phyloP scores from a whole-genome alignment of 2,888 invertebrate species.

The Aquatica leii region DNA sequence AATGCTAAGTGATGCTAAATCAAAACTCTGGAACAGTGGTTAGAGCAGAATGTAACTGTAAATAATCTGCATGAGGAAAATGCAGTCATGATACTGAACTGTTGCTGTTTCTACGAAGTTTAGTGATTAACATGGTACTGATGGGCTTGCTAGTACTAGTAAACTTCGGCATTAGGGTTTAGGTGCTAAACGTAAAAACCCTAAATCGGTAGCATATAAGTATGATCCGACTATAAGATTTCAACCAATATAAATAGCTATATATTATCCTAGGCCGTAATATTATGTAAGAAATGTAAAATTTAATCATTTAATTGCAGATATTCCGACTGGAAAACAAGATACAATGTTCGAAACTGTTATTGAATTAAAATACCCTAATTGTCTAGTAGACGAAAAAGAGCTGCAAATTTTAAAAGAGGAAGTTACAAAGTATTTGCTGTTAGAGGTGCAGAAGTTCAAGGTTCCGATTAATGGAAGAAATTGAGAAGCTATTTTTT shows the following conservation, averaged over 20 bases:
- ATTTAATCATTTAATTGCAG: neutral
- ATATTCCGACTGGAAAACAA: neutral
- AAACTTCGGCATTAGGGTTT: conserved; percentile 2
- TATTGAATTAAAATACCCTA: neutral
- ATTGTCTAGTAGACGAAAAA: neutral
- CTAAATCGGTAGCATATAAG: neutral
- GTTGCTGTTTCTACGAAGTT: neutral
- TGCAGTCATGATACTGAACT: neutral
- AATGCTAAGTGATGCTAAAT: neutral
- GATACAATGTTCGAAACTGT: neutral
- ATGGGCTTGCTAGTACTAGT: neutral
- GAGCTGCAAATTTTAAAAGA: too few species aligned
- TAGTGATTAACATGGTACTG: neutral
- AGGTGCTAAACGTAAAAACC: neutral
- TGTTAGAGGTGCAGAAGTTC: neutral
- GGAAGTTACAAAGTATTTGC: neutral
- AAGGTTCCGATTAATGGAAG: neutral
- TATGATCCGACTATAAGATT: neutral
- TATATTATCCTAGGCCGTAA: neutral
- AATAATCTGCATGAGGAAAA: too few species aligned
- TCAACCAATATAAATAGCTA: neutral
- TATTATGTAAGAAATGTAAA: too few species aligned
- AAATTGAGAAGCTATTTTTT: neutral
- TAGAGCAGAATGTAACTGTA: too few species aligned
- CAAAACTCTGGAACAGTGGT: too few species aligned